These are phyloP conservation scores for Rhinella marina DNA, from an alignment of 2,797 vertebrate genomes.

Conservation along the genomic window DNA sequence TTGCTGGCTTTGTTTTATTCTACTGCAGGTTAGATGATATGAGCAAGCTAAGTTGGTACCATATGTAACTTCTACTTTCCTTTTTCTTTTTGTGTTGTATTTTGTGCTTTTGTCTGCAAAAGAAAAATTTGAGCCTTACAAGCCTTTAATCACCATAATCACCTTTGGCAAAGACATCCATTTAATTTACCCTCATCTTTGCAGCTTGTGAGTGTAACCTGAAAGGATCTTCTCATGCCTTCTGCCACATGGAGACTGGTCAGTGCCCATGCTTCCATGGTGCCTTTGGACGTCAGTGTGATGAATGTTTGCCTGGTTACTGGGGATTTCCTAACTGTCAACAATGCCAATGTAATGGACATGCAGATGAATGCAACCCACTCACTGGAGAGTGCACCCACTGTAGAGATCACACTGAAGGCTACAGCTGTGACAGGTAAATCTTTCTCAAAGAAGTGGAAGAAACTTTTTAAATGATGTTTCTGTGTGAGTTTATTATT, in stretches of 20 bases:
- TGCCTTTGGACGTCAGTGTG: conserved; percentile 84
- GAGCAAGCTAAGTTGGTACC: neutral
- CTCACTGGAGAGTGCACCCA: conserved; percentile 81
- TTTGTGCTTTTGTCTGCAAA: neutral
- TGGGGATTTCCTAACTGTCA: conserved; percentile 95
- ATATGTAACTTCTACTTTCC: neutral
- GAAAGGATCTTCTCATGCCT: conserved; percentile 82
- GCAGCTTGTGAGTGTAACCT: conserved; percentile 86
- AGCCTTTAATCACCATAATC: too few relatives aligned
- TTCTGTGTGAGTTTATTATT: neutral
- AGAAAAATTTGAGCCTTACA: too few relatives aligned
- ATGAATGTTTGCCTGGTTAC: conserved; percentile 87
- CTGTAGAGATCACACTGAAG: conserved; percentile 86
- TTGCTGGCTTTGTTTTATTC: neutral
- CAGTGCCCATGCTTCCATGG: conserved; percentile 88
- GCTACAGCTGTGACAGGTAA: conserved; percentile 90
- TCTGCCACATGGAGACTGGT: conserved; percentile 85
- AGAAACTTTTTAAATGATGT: too few relatives aligned
- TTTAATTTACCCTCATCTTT: conserved; percentile 20
- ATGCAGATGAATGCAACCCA: conserved; percentile 82
- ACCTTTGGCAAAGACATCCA: neutral
- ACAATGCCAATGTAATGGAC: conserved; percentile 90
- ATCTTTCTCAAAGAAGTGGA: neutral
- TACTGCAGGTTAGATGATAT: neutral
- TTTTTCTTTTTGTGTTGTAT: neutral